Evolutionary conservation across 2,797 vertebrate species (phyloP).

Genomic region (Enteromius viviparus): DNA sequence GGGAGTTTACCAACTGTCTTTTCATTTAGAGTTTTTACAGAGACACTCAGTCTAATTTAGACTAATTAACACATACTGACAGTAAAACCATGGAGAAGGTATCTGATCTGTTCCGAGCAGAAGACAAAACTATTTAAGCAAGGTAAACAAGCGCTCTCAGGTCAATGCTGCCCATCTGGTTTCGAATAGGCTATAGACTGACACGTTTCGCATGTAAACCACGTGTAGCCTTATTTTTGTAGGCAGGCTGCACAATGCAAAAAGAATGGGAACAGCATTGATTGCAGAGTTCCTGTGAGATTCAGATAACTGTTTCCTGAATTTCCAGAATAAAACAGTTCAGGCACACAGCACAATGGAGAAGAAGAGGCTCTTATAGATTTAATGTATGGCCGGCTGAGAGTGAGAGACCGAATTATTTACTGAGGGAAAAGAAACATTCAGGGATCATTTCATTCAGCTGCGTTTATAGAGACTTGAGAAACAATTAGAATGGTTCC

Average conservation of each 20-base stretch:
- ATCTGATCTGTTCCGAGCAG: slow-evolving; percentile 4
- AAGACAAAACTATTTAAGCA: slow-evolving; percentile 45
- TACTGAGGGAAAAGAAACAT: neutral
- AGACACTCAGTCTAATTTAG: slow-evolving; percentile 25
- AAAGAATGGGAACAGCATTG: slow-evolving; percentile 45
- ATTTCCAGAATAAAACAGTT: slow-evolving; percentile 42
- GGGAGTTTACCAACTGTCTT: slow-evolving; percentile 50
- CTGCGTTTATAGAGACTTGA: neutral
- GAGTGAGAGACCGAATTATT: neutral
- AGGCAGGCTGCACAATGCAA: slow-evolving; percentile 23
- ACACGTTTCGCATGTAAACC: slow-evolving; percentile 38
- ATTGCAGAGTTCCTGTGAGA: slow-evolving; percentile 52
- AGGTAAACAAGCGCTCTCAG: slow-evolving; percentile 44
- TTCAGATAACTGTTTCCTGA: slow-evolving; percentile 47
- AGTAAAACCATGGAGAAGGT: slow-evolving; percentile 36
- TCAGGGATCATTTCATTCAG: no score
- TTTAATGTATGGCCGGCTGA: neutral
- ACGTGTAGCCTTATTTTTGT: slow-evolving; percentile 17
- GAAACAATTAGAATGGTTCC: neutral
- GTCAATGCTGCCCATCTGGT: slow-evolving; percentile 51
- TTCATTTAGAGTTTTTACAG: slow-evolving; percentile 28
- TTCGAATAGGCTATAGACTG: slow-evolving; percentile 40
- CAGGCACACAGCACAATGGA: neutral
- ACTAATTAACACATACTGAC: slow-evolving; percentile 45
- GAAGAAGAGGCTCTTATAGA: slow-evolving; percentile 6